A percentile compares a stretch with the other conserved stretches of the same genome.
Evolutionary conservation across 2,797 vertebrate species (phyloP).

Genomic region (Myotis planiceps): DNA sequence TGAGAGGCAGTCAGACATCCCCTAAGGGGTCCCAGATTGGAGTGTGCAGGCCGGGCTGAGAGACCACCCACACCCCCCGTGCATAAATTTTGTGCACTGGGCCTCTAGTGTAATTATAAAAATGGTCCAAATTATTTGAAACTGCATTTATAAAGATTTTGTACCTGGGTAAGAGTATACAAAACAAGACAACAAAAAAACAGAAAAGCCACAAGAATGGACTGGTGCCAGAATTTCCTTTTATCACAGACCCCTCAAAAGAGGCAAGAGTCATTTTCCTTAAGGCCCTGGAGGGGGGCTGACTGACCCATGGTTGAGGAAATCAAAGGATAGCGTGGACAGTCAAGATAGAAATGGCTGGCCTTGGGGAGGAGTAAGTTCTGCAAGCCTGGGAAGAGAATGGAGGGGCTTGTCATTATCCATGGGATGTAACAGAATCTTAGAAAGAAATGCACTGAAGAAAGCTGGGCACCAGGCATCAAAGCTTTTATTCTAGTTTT

Average conservation of each 20-base stretch:
- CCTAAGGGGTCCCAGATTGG: no score
- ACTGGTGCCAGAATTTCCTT: not conserved
- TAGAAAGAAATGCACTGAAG: not conserved
- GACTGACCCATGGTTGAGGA: not conserved
- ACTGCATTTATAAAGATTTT: not conserved
- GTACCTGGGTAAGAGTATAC: not conserved
- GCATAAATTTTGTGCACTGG: no score
- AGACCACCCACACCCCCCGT: no score
- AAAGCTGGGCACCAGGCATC: not conserved
- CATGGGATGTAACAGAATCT: not conserved
- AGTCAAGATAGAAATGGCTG: not conserved
- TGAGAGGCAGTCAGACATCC: no score
- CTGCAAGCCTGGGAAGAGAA: not conserved
- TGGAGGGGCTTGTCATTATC: not conserved
- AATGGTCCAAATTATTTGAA: not conserved
- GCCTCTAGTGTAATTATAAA: not conserved
- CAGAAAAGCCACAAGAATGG: not conserved
- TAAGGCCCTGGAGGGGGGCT: not conserved
- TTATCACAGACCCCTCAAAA: no score
- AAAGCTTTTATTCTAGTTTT: not conserved
- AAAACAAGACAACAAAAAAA: not conserved
- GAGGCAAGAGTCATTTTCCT: not conserved
- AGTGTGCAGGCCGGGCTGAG: no score
- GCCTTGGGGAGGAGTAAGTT: not conserved
- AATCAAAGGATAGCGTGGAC: not conserved